These are phyloP conservation scores for Autographa pulchrina DNA, from an alignment of 2,888 invertebrate species.

Conservation along the genomic window DNA sequence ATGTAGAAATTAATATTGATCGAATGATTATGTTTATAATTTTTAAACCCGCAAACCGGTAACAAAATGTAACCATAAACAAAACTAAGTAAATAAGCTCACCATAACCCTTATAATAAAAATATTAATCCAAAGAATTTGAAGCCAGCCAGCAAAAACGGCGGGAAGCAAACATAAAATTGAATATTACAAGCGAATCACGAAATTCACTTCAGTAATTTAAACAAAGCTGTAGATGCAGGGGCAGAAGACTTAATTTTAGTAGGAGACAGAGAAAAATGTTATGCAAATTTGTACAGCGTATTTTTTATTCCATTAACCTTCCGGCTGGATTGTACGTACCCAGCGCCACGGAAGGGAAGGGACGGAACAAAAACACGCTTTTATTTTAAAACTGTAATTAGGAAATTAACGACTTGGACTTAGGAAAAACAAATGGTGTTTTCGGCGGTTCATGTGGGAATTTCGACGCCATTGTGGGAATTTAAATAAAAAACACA, in stretches of 20 bases:
- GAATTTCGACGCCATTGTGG: constrained; percentile 72
- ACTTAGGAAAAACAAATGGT: constrained; percentile 82
- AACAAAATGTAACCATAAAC: constrained; percentile 49
- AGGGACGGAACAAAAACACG: constrained; percentile 80
- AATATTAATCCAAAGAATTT: constrained; percentile 58
- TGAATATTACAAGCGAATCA: constrained; percentile 81
- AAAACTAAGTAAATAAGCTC: constrained; percentile 50
- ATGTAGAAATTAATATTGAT: too few relatives aligned
- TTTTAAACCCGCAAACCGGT: constrained; percentile 6
- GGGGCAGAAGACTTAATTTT: constrained; percentile 83
- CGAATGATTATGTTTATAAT: neutral
- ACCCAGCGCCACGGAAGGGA: constrained; percentile 71
- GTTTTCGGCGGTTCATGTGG: constrained; percentile 76
- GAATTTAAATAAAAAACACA: constrained; percentile 71
- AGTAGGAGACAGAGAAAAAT: constrained; percentile 83
- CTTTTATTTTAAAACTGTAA: constrained; percentile 86
- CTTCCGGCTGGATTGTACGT: constrained; percentile 75
- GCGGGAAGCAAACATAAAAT: constrained; percentile 67
- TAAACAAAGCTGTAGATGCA: constrained; percentile 84
- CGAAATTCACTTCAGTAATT: constrained; percentile 83
- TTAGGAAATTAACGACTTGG: constrained; percentile 87
- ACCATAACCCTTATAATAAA: constrained; percentile 46
- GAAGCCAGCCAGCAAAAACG: constrained; percentile 54
- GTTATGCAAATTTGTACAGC: constrained; percentile 89
- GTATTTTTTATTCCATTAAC: constrained; percentile 88